These are phyloP conservation scores for Patella depressa DNA, from an alignment of 2,888 invertebrate genomes.

Conservation along the genomic window DNA sequence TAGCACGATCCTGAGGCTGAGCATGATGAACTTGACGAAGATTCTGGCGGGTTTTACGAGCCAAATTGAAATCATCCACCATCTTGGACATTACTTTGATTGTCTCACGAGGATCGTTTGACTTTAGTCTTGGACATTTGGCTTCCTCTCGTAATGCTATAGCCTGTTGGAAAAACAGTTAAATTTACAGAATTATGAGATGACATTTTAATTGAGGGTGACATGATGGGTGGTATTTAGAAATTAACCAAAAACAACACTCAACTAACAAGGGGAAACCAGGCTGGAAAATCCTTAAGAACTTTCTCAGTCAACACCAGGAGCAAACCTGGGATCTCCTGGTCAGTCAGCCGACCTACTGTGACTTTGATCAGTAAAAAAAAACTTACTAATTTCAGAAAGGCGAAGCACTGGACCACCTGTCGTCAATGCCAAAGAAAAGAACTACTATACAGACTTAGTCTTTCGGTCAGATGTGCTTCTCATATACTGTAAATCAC, in stretches of 20 bases:
- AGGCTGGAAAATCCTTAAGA: background rate
- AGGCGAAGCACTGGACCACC: no score
- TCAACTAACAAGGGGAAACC: background rate
- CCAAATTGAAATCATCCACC: conserved; percentile 36
- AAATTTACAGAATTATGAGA: background rate
- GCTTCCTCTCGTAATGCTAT: conserved; percentile 47
- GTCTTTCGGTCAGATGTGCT: no score
- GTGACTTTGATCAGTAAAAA: no score
- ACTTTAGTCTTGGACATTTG: conserved; percentile 55
- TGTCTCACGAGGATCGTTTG: conserved; percentile 56
- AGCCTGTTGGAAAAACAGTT: conserved; percentile 46
- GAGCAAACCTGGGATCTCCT: no score
- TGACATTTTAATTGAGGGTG: background rate
- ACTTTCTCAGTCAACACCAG: background rate
- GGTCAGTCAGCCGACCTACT: no score
- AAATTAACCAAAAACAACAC: no score
- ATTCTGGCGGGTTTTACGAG: conserved; percentile 44
- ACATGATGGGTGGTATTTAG: background rate
- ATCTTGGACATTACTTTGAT: conserved; percentile 37
- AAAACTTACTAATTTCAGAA: no score
- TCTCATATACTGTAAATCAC: no score
- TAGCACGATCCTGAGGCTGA: background rate
- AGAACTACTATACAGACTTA: no score
- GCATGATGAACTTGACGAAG: conserved; percentile 15
- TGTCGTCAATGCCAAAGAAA: no score